Evolutionary conservation across 2,113 vertebrate genomes (phyloP).

Genomic region (Plectropomus leopardus): DNA sequence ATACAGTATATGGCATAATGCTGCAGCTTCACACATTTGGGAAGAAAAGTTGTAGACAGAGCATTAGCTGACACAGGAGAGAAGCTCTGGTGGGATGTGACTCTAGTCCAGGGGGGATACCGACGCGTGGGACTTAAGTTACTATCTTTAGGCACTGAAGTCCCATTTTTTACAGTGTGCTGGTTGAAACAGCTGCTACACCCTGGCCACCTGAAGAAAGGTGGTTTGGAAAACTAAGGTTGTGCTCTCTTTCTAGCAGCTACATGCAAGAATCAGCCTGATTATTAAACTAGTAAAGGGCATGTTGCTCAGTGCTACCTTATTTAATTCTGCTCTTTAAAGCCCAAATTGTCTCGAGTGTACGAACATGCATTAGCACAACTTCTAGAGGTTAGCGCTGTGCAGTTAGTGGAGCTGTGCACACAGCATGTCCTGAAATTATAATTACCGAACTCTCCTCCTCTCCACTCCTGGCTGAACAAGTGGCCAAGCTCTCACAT

Average conservation of each 20-base stretch:
- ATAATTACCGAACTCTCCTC: conserved; percentile 26
- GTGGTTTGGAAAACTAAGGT: conserved; percentile 20
- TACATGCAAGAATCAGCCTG: conserved; percentile 1
- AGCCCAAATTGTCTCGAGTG: background rate
- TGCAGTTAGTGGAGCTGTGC: conserved; percentile 25
- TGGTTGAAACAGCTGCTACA: conserved; percentile 53
- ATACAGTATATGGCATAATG: background rate
- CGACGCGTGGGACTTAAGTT: conserved; percentile 13
- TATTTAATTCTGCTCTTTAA: conserved; percentile 1
- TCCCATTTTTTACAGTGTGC: conserved; percentile 45
- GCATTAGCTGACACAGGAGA: conserved; percentile 30
- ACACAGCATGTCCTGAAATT: conserved; percentile 41
- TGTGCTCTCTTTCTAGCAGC: conserved; percentile 10
- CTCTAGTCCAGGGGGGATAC: conserved; percentile 36
- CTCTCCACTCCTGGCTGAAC: conserved; percentile 35
- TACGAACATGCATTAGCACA: conserved; percentile 15
- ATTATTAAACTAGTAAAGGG: conserved; percentile 4
- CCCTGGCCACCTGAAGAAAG: conserved; percentile 17
- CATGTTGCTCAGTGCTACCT: background rate
- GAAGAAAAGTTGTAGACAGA: conserved; percentile 24
- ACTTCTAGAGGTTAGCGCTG: conserved; percentile 18
- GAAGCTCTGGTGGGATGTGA: conserved; percentile 36
- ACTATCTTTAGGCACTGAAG: conserved; percentile 57
- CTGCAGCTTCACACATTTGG: conserved; percentile 1
- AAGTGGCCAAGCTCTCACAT: conserved; percentile 60